phyloP scores from a whole-genome alignment of 2,113 vertebrate species.

The Erpornis zantholeuca region DNA sequence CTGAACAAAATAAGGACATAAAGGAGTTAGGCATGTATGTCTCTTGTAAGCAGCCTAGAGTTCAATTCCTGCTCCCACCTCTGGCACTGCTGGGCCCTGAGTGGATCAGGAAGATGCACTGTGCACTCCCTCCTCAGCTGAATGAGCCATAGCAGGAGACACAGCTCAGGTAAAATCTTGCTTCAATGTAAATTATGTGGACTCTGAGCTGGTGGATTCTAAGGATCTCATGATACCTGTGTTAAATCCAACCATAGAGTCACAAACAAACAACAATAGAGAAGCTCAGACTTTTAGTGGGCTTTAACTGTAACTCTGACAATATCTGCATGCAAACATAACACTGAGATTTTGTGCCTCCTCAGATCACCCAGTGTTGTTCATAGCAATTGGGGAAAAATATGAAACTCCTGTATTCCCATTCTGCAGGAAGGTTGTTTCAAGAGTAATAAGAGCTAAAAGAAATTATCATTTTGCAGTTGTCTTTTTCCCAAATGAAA shows the following conservation, averaged over 20 bases:
- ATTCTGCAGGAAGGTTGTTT: background rate
- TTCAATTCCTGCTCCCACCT: background rate
- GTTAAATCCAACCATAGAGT: background rate
- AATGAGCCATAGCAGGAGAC: background rate
- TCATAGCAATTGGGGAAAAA: background rate
- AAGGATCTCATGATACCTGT: background rate
- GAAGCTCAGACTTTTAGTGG: background rate
- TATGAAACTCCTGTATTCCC: background rate
- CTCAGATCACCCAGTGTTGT: background rate
- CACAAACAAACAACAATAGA: background rate
- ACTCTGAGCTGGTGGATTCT: background rate
- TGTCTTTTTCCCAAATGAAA: background rate
- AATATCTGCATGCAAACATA: accelerated
- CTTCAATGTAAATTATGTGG: background rate
- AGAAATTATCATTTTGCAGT: background rate
- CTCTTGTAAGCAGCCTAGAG: background rate
- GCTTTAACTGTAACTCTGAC: background rate
- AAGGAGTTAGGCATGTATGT: background rate
- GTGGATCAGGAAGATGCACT: background rate
- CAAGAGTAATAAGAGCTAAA: background rate
- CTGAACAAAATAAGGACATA: background rate
- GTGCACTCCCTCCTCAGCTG: background rate
- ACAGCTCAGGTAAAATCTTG: background rate
- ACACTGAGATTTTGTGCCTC: background rate
- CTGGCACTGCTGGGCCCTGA: background rate